Percentiles rank a stretch among this genome's conserved stretches.
Evolutionary conservation across 2,797 vertebrate species (phyloP).

Genomic region (Acestrorhynchus altus): DNA sequence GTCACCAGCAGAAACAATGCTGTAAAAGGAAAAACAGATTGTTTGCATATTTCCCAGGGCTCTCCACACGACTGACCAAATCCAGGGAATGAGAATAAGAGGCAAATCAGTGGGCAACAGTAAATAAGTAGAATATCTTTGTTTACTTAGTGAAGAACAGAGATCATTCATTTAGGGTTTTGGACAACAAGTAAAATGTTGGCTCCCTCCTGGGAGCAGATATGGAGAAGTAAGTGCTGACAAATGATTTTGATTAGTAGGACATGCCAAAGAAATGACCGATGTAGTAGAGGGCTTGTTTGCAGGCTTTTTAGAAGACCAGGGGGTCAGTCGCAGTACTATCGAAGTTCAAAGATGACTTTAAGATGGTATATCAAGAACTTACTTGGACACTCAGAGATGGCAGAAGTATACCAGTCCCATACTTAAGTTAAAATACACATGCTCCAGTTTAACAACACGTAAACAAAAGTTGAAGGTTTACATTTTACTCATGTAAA

Average conservation of each 20-base stretch:
- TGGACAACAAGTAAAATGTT: slow-evolving; percentile 29
- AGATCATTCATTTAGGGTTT: slow-evolving; percentile 18
- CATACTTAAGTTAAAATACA: no score
- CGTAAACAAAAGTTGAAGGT: no score
- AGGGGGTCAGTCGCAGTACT: background rate
- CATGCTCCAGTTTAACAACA: no score
- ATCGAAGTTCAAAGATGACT: background rate
- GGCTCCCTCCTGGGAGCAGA: slow-evolving; percentile 27
- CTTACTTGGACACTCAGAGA: background rate
- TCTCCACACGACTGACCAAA: slow-evolving; percentile 45
- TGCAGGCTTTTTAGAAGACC: background rate
- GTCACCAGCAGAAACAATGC: slow-evolving; percentile 59
- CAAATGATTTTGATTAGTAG: slow-evolving; percentile 29
- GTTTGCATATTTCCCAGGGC: slow-evolving; percentile 65
- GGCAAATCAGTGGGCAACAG: slow-evolving; percentile 4
- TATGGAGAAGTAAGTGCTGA: slow-evolving; percentile 6
- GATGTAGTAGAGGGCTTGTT: background rate
- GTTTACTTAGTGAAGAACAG: slow-evolving; percentile 43
- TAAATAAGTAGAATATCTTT: slow-evolving; percentile 27
- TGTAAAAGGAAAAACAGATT: slow-evolving; percentile 62
- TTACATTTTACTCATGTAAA: no score
- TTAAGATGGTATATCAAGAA: background rate
- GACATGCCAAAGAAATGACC: slow-evolving; percentile 5
- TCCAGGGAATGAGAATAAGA: slow-evolving; percentile 15
- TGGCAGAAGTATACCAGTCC: no score